Conservation (phyloP, 1,140 invertebrate genomes). For the Atta cephalotes region DNA sequence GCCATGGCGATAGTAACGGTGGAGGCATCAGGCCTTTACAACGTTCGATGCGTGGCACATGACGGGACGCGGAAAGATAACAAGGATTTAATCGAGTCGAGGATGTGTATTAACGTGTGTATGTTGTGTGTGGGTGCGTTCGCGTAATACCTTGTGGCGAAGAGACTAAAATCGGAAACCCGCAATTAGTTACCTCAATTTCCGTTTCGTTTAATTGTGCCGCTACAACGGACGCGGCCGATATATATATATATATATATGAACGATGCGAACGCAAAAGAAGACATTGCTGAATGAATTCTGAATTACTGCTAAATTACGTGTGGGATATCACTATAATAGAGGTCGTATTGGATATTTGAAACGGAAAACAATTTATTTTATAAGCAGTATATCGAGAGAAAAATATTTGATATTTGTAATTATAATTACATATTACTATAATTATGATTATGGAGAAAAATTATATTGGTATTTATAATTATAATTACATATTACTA, state of each 20-base stretch:
- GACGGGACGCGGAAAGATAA: constrained; percentile 28
- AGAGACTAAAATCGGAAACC: constrained; percentile 48
- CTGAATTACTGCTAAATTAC: constrained; percentile 43
- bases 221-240: not conserved
- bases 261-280: not conserved
- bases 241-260: not conserved
- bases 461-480: too few relatives aligned
- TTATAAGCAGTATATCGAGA: not conserved
- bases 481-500: too few relatives aligned
- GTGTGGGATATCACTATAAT: not conserved
- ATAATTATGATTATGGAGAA: too few relatives aligned
- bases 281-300: constrained; percentile 54
- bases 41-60: constrained; percentile 27
- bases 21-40: constrained; percentile 7
- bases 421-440: too few relatives aligned
- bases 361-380: not conserved
- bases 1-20: not conserved
- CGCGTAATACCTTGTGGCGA: constrained; percentile 27
- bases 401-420: too few relatives aligned
- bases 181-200: constrained; percentile 67
- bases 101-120: not conserved
- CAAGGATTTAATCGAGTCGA: constrained; percentile 33
- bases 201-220: constrained; percentile 68
- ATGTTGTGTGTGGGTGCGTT: not conserved
- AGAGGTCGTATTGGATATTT: too few relatives aligned